Evolutionary conservation across 2,797 vertebrate genomes (phyloP).

Genomic region (Botia almorhae): DNA sequence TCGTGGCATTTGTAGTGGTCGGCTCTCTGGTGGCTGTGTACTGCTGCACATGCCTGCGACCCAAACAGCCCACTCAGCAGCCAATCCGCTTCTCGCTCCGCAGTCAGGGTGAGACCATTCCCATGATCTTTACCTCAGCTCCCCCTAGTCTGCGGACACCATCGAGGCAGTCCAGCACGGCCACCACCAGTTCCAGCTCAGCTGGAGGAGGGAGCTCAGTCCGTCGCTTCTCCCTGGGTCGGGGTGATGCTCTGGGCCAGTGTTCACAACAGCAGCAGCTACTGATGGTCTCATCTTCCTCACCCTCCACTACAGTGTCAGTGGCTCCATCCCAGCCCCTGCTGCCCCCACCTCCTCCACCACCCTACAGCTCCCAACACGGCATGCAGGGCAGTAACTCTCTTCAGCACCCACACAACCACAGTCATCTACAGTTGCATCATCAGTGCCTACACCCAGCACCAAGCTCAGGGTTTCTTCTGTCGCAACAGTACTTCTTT

Average conservation of each 20-base stretch:
- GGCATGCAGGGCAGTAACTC: slow-evolving; percentile 73
- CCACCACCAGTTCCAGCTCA: slow-evolving; percentile 92
- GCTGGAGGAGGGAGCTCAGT: slow-evolving; percentile 85
- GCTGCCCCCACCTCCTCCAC: slow-evolving; percentile 76
- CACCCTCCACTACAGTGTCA: slow-evolving; percentile 79
- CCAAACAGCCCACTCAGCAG: slow-evolving; percentile 90
- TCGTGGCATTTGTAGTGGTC: slow-evolving; percentile 94
- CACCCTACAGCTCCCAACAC: slow-evolving; percentile 78
- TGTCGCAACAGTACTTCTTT: slow-evolving; percentile 91
- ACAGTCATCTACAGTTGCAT: slow-evolving; percentile 62
- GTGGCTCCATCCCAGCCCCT: slow-evolving; percentile 74
- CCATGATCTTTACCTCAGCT: slow-evolving; percentile 92
- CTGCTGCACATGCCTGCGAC: slow-evolving; percentile 95
- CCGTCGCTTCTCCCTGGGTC: slow-evolving; percentile 86
- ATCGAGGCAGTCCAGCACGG: slow-evolving; percentile 93
- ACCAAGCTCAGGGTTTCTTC: slow-evolving; percentile 80
- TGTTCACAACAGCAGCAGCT: slow-evolving; percentile 72
- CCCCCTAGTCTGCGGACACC: slow-evolving; percentile 85
- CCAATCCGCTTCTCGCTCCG: slow-evolving; percentile 92
- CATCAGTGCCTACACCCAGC: slow-evolving; percentile 65
- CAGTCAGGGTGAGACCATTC: slow-evolving; percentile 94
- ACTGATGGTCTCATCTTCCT: slow-evolving; percentile 76
- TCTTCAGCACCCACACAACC: slow-evolving; percentile 63
- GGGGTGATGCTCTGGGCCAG: slow-evolving; percentile 70
- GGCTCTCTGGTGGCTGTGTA: slow-evolving; percentile 94